These are phyloP conservation scores for Pontoporia blainvillei DNA, from an alignment of 2,113 vertebrate species.

Conservation along the genomic window DNA sequence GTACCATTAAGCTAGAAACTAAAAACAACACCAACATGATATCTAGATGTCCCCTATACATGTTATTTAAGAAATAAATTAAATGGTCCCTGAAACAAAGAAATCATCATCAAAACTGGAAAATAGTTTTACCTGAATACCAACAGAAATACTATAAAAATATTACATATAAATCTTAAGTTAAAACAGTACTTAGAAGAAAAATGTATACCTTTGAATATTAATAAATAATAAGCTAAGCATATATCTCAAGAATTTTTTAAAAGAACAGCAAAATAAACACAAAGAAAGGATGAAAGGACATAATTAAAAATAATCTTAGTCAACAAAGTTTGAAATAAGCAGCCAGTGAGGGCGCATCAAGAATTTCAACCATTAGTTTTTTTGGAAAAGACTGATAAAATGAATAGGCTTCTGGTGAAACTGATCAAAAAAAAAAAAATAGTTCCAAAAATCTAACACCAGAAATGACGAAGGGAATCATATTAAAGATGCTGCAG, in stretches of 20 bases:
- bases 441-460: not conserved
- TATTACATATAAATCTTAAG: not conserved
- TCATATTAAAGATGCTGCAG: not conserved
- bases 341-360: not conserved
- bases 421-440: not conserved
- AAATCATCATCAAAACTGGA: not conserved
- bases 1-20: not conserved
- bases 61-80: not conserved
- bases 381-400: not conserved
- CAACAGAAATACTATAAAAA: constrained; percentile 10
- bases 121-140: not conserved
- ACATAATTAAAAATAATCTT: not conserved
- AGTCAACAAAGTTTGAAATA: constrained; percentile 8
- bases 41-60: not conserved
- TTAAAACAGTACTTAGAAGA: not conserved
- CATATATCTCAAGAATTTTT: not conserved
- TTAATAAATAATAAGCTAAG: not conserved
- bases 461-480: not conserved
- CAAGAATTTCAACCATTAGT: not conserved
- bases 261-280: not conserved
- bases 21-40: not conserved
- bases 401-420: not conserved
- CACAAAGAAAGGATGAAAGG: not conserved
- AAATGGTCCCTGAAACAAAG: not conserved
- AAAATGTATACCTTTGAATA: not conserved